Evolutionary conservation across 2,888 invertebrate species (phyloP), one percentile per base, ranked within the genome.

Genomic region (Cynaeus angustus): DNA sequence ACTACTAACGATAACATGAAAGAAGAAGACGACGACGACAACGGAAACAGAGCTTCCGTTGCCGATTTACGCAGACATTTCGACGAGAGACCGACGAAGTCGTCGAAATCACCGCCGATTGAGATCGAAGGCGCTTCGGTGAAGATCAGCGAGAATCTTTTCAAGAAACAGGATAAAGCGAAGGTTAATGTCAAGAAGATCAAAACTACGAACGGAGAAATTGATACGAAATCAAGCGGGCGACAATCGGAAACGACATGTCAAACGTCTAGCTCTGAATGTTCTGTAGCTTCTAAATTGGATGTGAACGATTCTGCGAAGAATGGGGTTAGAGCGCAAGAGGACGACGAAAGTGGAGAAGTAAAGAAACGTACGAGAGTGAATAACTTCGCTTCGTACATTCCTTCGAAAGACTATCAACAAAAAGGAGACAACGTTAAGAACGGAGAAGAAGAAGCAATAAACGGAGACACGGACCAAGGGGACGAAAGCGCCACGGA

Each of bases 381-480:
- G 3, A 89, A 88, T 74, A 88, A 89, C 82, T 89, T 89, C 80
- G 89, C 89, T 66, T 89, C 89, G 62, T 89, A 89, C 80, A 89
- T 89, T 77, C 88, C 89, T 78, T 75, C 77, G 28, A 83, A 80
- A 71, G 81, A 81, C 71, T 79, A 87, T 68, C 86, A 87, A 0
- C 86, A 87, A 10, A 67, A 59, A 8, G 65, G 55, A n/a, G 65
- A 65, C 30, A 21, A 13, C 21, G 64, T 50, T 26, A 33, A 37
- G 12, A 55, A 43, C 38, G 45, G 48, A 16, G 53, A 37, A 10
- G 53, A 65, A 28, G 53, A 52, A 16, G 7, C 7, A 1, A 21
- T 10, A 12, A 67, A 67, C 61, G 62, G 62, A 26, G 64, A 64
- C 30, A 64, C 50, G 58, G 50, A 56, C 1, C 45, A 52, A 50